Percentiles rank a stretch among this genome's conserved stretches.
phyloP scores from a whole-genome alignment of 2,888 invertebrate genomes.

The Synanthedon formicaeformis region DNA sequence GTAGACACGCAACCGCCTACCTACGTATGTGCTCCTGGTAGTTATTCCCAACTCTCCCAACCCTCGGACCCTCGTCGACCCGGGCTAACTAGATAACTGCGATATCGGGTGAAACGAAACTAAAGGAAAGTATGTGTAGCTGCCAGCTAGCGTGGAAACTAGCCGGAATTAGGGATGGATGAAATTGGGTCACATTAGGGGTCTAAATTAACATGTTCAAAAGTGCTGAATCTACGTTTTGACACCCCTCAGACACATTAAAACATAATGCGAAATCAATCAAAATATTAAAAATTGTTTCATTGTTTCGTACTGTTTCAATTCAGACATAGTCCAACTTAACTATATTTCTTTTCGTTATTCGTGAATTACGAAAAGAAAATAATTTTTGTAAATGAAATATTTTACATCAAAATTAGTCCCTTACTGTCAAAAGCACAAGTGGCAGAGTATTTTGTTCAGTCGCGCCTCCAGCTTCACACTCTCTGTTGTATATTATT shows the following conservation, averaged over 20 bases:
- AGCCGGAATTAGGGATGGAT: conserved; percentile 36
- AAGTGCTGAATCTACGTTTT: conserved; percentile 16
- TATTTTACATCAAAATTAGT: too few relatives aligned
- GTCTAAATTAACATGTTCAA: conserved; percentile 45
- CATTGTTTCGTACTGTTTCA: too few relatives aligned
- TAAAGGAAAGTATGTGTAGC: conserved; percentile 63
- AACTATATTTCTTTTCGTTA: too few relatives aligned
- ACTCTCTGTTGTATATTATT: too few relatives aligned
- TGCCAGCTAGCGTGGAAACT: conserved; percentile 51
- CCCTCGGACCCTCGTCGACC: conserved; percentile 65
- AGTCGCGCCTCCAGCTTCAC: too few relatives aligned
- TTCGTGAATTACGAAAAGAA: too few relatives aligned
- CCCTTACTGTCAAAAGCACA: too few relatives aligned
- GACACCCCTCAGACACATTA: neutral
- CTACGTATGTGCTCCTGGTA: conserved; percentile 45
- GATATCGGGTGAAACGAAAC: conserved; percentile 61
- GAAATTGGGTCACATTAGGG: conserved; percentile 44
- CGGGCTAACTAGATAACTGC: conserved; percentile 67
- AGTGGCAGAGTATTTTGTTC: too few relatives aligned
- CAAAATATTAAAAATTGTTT: too few relatives aligned
- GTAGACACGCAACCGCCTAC: conserved; percentile 28
- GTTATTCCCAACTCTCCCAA: conserved; percentile 36
- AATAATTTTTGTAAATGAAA: too few relatives aligned
- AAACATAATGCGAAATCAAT: neutral
- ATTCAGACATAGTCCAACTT: too few relatives aligned